Evolutionary conservation across 2,888 invertebrate species (phyloP).

Genomic region (Lepidochitona cinerea): DNA sequence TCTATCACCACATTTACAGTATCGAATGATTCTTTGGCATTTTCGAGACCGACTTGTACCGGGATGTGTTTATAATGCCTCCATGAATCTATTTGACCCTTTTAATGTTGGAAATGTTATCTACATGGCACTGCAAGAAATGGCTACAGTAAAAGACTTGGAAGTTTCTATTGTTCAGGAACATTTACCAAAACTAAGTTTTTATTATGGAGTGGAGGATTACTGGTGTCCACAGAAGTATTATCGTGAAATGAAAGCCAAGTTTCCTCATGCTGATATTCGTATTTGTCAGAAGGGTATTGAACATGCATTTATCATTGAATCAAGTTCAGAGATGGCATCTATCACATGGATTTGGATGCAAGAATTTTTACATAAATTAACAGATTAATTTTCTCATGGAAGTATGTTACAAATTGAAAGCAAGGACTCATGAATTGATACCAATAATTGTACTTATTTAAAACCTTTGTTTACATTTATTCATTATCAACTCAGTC

Average conservation of each 20-base stretch:
- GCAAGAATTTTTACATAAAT: slow-evolving; percentile 9
- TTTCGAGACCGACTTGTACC: slow-evolving; percentile 52
- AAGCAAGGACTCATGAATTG: no score
- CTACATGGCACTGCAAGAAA: slow-evolving; percentile 75
- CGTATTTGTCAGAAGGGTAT: slow-evolving; percentile 76
- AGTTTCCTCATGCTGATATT: slow-evolving; percentile 77
- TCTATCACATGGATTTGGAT: slow-evolving; percentile 53
- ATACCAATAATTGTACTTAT: no score
- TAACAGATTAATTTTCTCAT: background rate
- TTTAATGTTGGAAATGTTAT: slow-evolving; percentile 54
- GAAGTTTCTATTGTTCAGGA: slow-evolving; percentile 77
- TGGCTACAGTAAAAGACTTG: slow-evolving; percentile 80
- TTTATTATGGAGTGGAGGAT: slow-evolving; percentile 86
- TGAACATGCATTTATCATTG: slow-evolving; percentile 86
- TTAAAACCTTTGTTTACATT: no score
- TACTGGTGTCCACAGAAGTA: slow-evolving; percentile 86
- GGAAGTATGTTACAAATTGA: no score
- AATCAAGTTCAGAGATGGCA: slow-evolving; percentile 68
- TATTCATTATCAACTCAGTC: no score
- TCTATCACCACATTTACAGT: slow-evolving; percentile 46
- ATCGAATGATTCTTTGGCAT: slow-evolving; percentile 57
- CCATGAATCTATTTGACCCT: slow-evolving; percentile 63
- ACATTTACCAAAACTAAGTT: slow-evolving; percentile 78
- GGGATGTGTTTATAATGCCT: slow-evolving; percentile 58
- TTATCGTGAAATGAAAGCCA: slow-evolving; percentile 78